These are phyloP conservation scores for Anoplopoma fimbria DNA, from an alignment of 2,113 vertebrate genomes.

Conservation along the genomic window DNA sequence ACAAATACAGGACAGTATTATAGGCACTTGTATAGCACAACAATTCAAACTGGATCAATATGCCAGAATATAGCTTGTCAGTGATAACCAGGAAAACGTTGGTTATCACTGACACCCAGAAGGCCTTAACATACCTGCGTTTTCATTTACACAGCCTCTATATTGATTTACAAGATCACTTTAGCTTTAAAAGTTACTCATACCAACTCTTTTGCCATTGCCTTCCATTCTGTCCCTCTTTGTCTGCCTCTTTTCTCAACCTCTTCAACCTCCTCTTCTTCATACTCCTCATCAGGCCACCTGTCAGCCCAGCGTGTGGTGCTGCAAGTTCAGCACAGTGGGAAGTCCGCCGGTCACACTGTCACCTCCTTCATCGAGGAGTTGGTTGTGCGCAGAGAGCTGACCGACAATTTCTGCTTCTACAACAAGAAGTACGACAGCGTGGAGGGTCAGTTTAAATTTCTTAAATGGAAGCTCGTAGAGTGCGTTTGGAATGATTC, in stretches of 20 bases:
- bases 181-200: not conserved
- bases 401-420: constrained; percentile 94
- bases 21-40: not conserved
- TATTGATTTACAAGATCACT: too few species aligned
- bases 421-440: constrained; percentile 91
- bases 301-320: constrained; percentile 89
- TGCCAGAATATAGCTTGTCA: not conserved
- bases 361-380: constrained; percentile 87
- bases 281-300: constrained; percentile 82
- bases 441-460: constrained; percentile 82
- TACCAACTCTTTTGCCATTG: not conserved
- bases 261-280: not conserved
- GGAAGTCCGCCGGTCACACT: constrained; percentile 68
- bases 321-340: constrained; percentile 83
- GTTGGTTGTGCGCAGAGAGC: constrained; percentile 89
- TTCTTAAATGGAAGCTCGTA: not conserved
- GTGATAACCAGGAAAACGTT: too few species aligned
- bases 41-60: not conserved
- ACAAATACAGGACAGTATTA: not conserved
- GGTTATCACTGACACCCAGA: not conserved
- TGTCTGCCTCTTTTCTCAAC: not conserved
- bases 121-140: not conserved
- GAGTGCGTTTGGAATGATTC: not conserved
- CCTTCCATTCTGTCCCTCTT: not conserved
- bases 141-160: not conserved